phyloP scores from a whole-genome alignment of 1,140 invertebrate species.

The Cydia fagiglandana region DNA sequence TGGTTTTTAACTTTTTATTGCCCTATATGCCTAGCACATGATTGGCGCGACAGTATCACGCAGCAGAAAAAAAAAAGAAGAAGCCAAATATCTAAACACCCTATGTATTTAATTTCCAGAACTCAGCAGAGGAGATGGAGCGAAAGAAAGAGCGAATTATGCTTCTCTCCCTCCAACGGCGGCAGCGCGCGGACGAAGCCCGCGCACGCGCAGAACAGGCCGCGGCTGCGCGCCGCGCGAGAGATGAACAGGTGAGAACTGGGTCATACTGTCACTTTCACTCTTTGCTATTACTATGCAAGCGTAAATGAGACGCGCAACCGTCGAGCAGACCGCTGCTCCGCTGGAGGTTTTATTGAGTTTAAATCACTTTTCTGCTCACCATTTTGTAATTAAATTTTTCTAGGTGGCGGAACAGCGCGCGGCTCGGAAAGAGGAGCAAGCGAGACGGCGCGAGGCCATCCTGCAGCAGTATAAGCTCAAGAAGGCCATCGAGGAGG shows the following conservation, averaged over 20 bases:
- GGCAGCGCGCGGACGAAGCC: conserved; percentile 93
- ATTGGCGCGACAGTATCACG: too few species aligned
- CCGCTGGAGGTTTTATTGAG: neutral
- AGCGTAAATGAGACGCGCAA: too few species aligned
- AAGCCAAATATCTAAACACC: neutral
- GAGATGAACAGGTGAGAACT: conserved; percentile 82
- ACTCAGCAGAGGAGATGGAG: conserved; percentile 92
- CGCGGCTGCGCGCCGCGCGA: conserved; percentile 86
- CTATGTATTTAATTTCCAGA: conserved; percentile 73
- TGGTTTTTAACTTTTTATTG: too few species aligned
- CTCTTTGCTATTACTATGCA: too few species aligned
- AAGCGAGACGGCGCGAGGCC: conserved; percentile 89
- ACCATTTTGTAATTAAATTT: neutral
- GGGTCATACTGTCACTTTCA: neutral
- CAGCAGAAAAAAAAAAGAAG: too few species aligned
- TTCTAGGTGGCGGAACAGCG: conserved; percentile 88
- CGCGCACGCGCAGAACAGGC: conserved; percentile 92
- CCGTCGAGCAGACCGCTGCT: too few species aligned
- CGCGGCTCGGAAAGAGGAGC: conserved; percentile 93
- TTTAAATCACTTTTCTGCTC: neutral
- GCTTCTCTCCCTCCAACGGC: conserved; percentile 90
- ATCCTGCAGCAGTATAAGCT: conserved; percentile 97
- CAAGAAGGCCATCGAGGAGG: conserved; percentile 96
- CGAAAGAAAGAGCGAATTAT: conserved; percentile 93
- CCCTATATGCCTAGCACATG: too few species aligned